These are phyloP conservation scores for Varanus salvator DNA, from an alignment of 2,113 vertebrate species.

Conservation along the genomic window DNA sequence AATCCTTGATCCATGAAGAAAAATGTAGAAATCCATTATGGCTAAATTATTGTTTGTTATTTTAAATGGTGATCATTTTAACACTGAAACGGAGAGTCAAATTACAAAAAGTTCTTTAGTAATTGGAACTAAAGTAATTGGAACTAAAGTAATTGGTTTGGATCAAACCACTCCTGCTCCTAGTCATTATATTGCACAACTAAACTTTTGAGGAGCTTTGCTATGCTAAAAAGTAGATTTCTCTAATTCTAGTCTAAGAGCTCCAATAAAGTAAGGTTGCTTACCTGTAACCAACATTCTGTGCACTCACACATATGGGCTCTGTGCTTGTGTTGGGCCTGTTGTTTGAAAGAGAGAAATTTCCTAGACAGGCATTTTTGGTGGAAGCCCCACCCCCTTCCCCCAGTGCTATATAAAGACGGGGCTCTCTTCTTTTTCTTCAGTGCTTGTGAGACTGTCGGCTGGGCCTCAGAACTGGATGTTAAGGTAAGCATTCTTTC, in stretches of 20 bases:
- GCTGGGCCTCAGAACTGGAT: too few relatives aligned
- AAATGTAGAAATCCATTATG: not conserved
- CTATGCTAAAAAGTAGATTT: not conserved
- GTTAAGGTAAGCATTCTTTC: too few relatives aligned
- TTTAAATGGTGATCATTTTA: not conserved
- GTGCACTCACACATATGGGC: too few relatives aligned
- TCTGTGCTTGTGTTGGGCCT: too few relatives aligned
- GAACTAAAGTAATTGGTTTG: conserved; percentile 14
- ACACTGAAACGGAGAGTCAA: not conserved
- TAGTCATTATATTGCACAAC: not conserved
- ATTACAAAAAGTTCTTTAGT: conserved; percentile 33
- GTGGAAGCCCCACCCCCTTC: too few relatives aligned
- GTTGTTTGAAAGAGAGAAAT: too few relatives aligned
- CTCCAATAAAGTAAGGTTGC: not conserved
- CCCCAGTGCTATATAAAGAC: too few relatives aligned
- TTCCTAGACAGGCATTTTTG: too few relatives aligned
- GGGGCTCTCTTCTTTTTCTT: too few relatives aligned
- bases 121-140: conserved; percentile 24
- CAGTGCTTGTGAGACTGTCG: too few relatives aligned
- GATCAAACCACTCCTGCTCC: not conserved
- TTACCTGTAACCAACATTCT: too few relatives aligned
- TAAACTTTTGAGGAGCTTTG: not conserved
- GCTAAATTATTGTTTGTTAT: not conserved
- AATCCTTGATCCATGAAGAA: not conserved
- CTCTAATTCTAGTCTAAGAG: not conserved